Percentiles rank a stretch among this genome's conserved stretches.
Conservation (phyloP, 1,140 invertebrate species). For the Drosophila jambulina region DNA sequence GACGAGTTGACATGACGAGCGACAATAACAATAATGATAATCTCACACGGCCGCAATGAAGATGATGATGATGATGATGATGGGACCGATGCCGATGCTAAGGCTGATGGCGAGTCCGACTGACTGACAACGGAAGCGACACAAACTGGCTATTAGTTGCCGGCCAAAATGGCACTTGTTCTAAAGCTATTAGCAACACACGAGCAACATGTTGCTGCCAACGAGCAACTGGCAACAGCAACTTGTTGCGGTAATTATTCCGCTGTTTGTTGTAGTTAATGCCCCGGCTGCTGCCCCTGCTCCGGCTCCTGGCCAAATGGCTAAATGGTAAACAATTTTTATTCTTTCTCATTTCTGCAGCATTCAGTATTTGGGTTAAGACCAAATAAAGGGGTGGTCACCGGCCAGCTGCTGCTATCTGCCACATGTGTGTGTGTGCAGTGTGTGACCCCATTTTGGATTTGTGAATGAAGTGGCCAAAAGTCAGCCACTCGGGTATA, state of each 20-base stretch:
- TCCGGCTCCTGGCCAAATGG: constrained; percentile 9
- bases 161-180: constrained; percentile 83
- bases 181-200: constrained; percentile 82
- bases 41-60: constrained; percentile 63
- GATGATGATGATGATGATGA: constrained; percentile 43
- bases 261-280: constrained; percentile 39
- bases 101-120: constrained; percentile 23
- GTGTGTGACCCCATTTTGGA: constrained; percentile 69
- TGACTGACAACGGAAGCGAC: constrained; percentile 79
- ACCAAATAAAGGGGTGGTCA: constrained; percentile 82
- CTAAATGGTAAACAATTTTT: constrained; percentile 79
- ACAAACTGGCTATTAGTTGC: constrained; percentile 82
- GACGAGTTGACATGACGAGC: constrained; percentile 83
- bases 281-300: background rate
- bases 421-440: constrained; percentile 19
- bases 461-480: constrained; percentile 80
- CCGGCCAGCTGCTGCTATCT: constrained; percentile 36
- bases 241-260: constrained; percentile 81
- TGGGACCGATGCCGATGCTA: constrained; percentile 34
- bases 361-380: constrained; percentile 79
- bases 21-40: constrained; percentile 84
- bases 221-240: constrained; percentile 45
- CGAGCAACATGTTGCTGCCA: constrained; percentile 53
- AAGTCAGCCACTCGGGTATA: constrained; percentile 35
- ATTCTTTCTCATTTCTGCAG: constrained; percentile 51